Conservation (phyloP, 2,797 vertebrate species). For the Eurystomus glaucurus region DNA sequence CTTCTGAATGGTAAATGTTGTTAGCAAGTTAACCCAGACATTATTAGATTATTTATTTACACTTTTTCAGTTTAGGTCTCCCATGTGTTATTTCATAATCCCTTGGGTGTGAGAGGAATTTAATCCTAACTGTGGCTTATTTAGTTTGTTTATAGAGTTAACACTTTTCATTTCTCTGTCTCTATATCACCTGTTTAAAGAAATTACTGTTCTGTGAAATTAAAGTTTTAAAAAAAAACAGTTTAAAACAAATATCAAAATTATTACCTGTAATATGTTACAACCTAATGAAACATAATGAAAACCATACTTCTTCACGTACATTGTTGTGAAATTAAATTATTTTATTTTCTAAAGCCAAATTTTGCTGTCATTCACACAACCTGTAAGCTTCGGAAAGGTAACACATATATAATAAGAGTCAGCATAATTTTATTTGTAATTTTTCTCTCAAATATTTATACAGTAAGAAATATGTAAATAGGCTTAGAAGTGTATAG, state of each 20-base stretch:
- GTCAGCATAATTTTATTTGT: not conserved
- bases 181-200: not conserved
- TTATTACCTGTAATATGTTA: not conserved
- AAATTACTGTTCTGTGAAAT: not conserved
- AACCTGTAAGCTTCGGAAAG: not conserved
- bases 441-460: not conserved
- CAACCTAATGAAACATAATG: not conserved
- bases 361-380: not conserved
- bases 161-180: not conserved
- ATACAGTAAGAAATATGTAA: not conserved
- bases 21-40: not conserved
- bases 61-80: not conserved
- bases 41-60: constrained; percentile 51
- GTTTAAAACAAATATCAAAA: not conserved
- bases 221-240: not conserved
- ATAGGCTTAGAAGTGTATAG: not conserved
- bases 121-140: not conserved
- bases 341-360: not conserved
- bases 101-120: constrained; percentile 37
- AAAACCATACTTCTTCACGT: not conserved
- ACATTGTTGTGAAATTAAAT: not conserved
- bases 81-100: constrained; percentile 13
- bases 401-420: not conserved
- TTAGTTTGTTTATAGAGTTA: constrained; percentile 40
- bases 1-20: not conserved